Conservation (phyloP, 2,888 invertebrate species). For the Eilema caniola region DNA sequence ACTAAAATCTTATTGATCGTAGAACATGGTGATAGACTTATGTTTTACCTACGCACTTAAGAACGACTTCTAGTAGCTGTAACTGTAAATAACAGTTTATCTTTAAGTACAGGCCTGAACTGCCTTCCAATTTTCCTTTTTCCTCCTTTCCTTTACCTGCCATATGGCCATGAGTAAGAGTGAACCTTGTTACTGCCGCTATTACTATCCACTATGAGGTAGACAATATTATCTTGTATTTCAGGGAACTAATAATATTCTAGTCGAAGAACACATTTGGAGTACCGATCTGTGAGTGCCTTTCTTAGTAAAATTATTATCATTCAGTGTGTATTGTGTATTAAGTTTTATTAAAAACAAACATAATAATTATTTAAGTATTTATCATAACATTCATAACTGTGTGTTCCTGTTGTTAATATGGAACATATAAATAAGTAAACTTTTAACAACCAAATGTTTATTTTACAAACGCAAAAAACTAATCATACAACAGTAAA, state of each 20-base stretch:
- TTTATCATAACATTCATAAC: background rate
- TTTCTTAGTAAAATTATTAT: background rate
- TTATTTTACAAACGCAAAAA: conserved; percentile 18
- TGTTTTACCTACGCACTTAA: no score
- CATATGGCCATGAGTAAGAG: no score
- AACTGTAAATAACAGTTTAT: no score
- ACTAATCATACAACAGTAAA: conserved; percentile 19
- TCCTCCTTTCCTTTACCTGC: no score
- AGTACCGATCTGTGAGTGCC: background rate
- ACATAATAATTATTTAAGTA: background rate
- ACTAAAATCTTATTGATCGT: background rate
- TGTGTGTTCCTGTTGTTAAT: no score
- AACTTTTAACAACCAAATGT: conserved; percentile 9
- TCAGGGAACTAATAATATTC: no score
- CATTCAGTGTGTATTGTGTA: background rate
- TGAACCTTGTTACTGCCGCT: no score
- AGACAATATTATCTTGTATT: no score
- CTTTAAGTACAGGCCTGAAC: no score
- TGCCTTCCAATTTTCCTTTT: no score
- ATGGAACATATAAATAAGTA: background rate
- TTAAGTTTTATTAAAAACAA: background rate
- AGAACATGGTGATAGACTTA: background rate
- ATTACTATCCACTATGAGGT: no score
- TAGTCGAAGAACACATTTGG: background rate
- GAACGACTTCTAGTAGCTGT: no score